Base-by-base conservation (phyloP, 1,140 invertebrate species). In the Cydia pomonella region DNA sequence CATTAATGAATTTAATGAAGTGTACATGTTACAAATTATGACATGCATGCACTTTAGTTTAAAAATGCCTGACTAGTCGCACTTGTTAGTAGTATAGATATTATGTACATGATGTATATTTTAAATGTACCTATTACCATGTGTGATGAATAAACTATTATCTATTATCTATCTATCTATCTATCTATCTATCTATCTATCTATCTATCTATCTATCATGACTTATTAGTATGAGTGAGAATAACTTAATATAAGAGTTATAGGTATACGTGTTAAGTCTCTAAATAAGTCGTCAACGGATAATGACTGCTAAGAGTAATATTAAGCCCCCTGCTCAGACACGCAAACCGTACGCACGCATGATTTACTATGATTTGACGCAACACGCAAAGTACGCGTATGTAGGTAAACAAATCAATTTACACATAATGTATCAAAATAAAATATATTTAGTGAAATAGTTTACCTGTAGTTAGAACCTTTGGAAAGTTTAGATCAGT, bases 231-330 rank as follows among this genome's bases (percentile, higher is more conserved):
- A 41, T 13, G 47, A 16, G 13, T 18, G n/a, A 59, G 53, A 23
- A 21, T 21, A 12, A 59, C 18, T 59, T 59, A 59, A 21, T 9
- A 59, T 59, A 59, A 9, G 16, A 59, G 53, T 59, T 59, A 21
- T 2, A n/a, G n/a, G n/a, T n/a, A 21, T 59, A 21, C 18, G 7
- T 7, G 53, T 23, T 59, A 59, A 59, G n/a, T 59, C n/a, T 27
- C 25, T 64, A 38, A 69, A 41, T 33, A 38, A 29, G 64, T 69
- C 64, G 7, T 29, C 64, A 38, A 18, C n/a, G n/a, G n/a, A 13
- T 69, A 33, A 69, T 69, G 16, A 69, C 64, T 69, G 64, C 29
- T 64, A 16, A n/a, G 29, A 69, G 64, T 69, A 69, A 33, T 69
- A 33, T 69, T 12, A 33, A 69, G 1, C n/a, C 5, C 64, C 27